phyloP scores from a whole-genome alignment of 2,113 vertebrate species.

The Cyanistes caeruleus region DNA sequence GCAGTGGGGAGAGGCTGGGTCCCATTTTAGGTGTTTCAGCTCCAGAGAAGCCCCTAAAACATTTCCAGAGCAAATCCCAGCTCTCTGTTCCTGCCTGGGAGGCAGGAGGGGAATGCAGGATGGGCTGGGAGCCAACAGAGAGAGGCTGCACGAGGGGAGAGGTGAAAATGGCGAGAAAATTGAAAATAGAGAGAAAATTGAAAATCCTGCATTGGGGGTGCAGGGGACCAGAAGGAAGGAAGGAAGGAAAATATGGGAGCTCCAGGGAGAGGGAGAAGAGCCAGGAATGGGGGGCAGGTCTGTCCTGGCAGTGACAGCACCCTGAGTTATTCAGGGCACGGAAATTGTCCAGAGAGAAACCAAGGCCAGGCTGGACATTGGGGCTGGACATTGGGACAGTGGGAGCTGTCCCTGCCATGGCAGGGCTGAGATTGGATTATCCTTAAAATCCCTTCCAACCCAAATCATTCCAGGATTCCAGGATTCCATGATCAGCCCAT shows the following conservation, averaged over 20 bases:
- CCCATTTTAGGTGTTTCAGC: neutral
- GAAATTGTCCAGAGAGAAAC: neutral
- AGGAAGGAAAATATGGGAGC: neutral
- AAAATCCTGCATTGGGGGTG: accelerated
- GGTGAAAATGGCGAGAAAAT: neutral
- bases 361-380: neutral
- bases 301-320: neutral
- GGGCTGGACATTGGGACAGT: neutral
- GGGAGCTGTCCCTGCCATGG: neutral
- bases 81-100: neutral
- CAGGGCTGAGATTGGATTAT: accelerated
- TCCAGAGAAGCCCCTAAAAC: neutral
- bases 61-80: neutral
- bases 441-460: neutral
- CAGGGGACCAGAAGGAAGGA: neutral
- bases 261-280: neutral
- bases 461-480: neutral
- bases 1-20: neutral
- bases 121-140: accelerated
- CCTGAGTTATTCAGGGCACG: neutral
- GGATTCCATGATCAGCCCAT: neutral
- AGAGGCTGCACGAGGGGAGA: neutral
- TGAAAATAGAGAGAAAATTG: neutral
- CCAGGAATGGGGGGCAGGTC: neutral
- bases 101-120: neutral